Evolutionary conservation across 1,140 invertebrate species (phyloP).

Genomic region (Pseudomyrmex flavicornis): DNA sequence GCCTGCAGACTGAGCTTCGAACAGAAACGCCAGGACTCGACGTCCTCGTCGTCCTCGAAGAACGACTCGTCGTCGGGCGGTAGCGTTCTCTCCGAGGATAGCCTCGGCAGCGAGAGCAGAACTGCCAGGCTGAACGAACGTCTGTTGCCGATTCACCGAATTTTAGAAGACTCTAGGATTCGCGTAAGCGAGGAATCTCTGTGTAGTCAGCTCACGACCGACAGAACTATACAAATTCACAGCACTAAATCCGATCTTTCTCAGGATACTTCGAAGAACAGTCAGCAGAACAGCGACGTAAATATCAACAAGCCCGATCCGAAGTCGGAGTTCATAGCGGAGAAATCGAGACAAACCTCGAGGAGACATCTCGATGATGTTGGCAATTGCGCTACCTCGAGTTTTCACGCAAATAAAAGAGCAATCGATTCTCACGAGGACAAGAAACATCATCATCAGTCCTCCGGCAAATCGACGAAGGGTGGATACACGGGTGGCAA

Average conservation of each 20-base stretch:
- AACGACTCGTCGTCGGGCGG: conserved; percentile 37
- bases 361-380: conserved; percentile 29
- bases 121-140: conserved; percentile 77
- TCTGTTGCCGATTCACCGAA: conserved; percentile 80
- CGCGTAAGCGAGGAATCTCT: conserved; percentile 81
- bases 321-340: conserved; percentile 5
- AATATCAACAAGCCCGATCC: conserved; percentile 10
- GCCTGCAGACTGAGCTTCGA: conserved; percentile 43
- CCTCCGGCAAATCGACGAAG: conserved; percentile 22
- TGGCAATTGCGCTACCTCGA: background rate
- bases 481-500: conserved; percentile 19
- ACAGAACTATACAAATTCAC: conserved; percentile 70
- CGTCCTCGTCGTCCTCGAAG: conserved; percentile 42
- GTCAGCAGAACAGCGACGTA: conserved; percentile 27
- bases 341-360: conserved; percentile 21
- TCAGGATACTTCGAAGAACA: conserved; percentile 63
- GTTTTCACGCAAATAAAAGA: conserved; percentile 2
- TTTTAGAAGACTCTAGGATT: conserved; percentile 80
- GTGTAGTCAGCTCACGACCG: conserved; percentile 64
- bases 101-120: conserved; percentile 62
- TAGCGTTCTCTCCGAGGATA: conserved; percentile 41
- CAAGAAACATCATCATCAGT: conserved; percentile 44
- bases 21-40: conserved; percentile 48
- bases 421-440: conserved; percentile 19
- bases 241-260: conserved; percentile 59